Percentiles rank a stretch among this genome's conserved stretches.
These are phyloP conservation scores for Corydoras sp. DNA, from an alignment of 2,113 vertebrate species.

Conservation along the genomic window DNA sequence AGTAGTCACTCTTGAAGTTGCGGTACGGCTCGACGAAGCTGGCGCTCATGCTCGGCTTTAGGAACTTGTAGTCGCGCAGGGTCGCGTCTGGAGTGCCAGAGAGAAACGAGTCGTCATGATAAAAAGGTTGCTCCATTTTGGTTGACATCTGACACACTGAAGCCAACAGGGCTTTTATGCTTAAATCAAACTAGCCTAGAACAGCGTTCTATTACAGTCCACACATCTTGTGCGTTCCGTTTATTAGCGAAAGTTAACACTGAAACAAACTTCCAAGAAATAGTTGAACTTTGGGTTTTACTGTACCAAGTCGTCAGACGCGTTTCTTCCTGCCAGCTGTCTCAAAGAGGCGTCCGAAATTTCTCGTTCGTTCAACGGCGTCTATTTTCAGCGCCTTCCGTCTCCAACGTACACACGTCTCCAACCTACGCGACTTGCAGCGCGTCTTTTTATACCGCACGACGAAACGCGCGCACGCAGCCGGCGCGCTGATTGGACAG, in stretches of 20 bases:
- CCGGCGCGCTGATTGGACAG: constrained; percentile 53
- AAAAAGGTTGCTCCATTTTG: constrained; percentile 94
- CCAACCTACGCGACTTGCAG: neutral
- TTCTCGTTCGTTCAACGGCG: neutral
- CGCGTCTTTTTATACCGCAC: neutral
- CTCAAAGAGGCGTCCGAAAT: constrained; percentile 58
- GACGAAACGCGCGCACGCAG: neutral
- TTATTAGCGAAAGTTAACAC: constrained; percentile 54
- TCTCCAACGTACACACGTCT: neutral
- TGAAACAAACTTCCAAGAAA: constrained; percentile 65
- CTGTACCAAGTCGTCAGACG: constrained; percentile 65
- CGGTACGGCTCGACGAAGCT: constrained; percentile 80
- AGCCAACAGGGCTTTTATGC: too few relatives aligned
- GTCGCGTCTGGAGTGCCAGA: constrained; percentile 77
- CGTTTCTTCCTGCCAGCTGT: constrained; percentile 59
- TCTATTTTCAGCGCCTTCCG: neutral
- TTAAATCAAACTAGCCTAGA: neutral
- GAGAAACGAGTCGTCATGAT: constrained; percentile 87
- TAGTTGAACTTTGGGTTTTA: constrained; percentile 55
- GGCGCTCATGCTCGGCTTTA: constrained; percentile 82
- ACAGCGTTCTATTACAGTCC: constrained; percentile 22
- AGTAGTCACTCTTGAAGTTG: constrained; percentile 74
- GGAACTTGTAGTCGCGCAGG: constrained; percentile 66
- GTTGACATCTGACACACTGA: constrained; percentile 37
- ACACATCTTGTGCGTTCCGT: constrained; percentile 40